Conservation (phyloP, 2,113 vertebrate species). For the Lonchura striata region DNA sequence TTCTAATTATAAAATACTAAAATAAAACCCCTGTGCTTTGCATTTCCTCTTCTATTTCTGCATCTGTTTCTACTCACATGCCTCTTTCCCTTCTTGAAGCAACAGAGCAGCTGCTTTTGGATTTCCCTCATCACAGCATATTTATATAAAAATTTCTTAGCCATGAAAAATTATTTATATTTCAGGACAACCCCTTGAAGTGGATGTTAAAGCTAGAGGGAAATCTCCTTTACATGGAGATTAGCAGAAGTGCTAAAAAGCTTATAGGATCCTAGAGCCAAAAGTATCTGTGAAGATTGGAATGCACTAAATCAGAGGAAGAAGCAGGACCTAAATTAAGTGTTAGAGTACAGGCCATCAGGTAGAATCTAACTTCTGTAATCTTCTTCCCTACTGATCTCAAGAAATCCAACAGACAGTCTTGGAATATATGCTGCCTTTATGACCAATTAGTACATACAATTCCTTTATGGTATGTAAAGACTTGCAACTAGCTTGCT, state of each 20-base stretch:
- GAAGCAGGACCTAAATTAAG: neutral
- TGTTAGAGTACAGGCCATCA: neutral
- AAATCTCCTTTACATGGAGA: neutral
- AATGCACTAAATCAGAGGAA: neutral
- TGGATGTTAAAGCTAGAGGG: slow-evolving; percentile 15
- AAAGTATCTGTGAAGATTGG: neutral
- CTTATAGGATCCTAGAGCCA: neutral
- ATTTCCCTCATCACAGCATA: slow-evolving; percentile 57
- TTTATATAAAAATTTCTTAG: slow-evolving; percentile 41
- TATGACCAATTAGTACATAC: neutral
- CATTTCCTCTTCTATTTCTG: slow-evolving; percentile 8
- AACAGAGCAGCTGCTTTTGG: slow-evolving; percentile 41
- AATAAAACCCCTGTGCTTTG: slow-evolving; percentile 30
- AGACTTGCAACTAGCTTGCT: neutral
- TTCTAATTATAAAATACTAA: slow-evolving; percentile 36
- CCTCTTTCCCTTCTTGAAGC: neutral
- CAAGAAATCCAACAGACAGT: neutral
- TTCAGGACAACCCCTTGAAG: slow-evolving; percentile 42
- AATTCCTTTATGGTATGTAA: neutral
- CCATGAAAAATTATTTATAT: slow-evolving; percentile 47
- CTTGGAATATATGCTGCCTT: neutral
- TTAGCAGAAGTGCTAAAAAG: neutral
- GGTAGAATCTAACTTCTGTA: neutral
- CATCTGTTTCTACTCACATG: slow-evolving; percentile 46
- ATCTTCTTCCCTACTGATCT: neutral